These are phyloP conservation scores for Cyclophora punctaria DNA, from an alignment of 2,888 invertebrate species.

Conservation along the genomic window DNA sequence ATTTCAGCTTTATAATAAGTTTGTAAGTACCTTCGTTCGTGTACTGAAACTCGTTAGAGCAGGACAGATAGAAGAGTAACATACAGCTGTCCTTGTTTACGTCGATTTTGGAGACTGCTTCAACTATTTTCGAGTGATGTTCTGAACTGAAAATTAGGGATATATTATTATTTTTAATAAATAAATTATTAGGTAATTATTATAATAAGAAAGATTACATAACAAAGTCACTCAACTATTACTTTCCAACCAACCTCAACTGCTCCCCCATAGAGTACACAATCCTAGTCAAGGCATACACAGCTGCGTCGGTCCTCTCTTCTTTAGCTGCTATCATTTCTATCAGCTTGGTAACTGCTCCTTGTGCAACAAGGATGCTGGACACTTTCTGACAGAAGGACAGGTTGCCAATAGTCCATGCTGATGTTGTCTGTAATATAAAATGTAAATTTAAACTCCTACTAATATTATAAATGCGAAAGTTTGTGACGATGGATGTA, in stretches of 20 bases:
- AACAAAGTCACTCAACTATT: too few relatives aligned
- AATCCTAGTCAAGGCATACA: slow-evolving; percentile 48
- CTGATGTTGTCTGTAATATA: slow-evolving; percentile 44
- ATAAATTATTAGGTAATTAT: too few relatives aligned
- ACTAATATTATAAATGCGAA: too few relatives aligned
- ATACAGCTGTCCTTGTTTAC: slow-evolving; percentile 23
- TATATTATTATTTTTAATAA: background rate
- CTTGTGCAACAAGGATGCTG: slow-evolving; percentile 36
- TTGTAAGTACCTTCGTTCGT: background rate
- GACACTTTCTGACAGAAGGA: slow-evolving; percentile 34
- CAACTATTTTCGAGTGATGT: slow-evolving; percentile 30
- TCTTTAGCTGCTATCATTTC: slow-evolving; percentile 19
- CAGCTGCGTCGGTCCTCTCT: slow-evolving; percentile 36
- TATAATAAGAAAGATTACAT: too few relatives aligned
- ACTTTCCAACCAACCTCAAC: slow-evolving; percentile 31
- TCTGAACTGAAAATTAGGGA: slow-evolving; percentile 36
- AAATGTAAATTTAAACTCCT: too few relatives aligned
- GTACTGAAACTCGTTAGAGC: slow-evolving; percentile 37
- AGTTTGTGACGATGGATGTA: too few relatives aligned
- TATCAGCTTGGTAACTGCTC: slow-evolving; percentile 37
- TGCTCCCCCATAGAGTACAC: slow-evolving; percentile 36
- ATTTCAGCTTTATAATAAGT: background rate
- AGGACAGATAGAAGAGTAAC: slow-evolving; percentile 47
- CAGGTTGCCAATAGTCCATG: slow-evolving; percentile 60
- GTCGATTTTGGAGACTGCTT: slow-evolving; percentile 21